These are phyloP conservation scores for Fragum fragum DNA, from an alignment of 2,888 invertebrate genomes.

Conservation along the genomic window DNA sequence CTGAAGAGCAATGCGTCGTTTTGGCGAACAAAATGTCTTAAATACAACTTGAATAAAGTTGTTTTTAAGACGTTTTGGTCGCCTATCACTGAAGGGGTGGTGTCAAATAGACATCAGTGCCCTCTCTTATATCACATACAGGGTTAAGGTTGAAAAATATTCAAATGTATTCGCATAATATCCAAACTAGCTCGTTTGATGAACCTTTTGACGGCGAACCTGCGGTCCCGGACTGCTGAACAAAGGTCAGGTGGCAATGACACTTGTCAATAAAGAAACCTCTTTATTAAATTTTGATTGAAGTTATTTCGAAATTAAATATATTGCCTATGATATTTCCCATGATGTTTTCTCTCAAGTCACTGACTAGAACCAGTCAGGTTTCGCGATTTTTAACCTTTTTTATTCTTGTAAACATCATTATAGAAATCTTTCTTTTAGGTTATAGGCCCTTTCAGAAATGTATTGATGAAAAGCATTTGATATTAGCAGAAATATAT, in stretches of 20 bases:
- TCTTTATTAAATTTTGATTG: conserved; percentile 8
- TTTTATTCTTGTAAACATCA: no score
- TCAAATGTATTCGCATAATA: conserved; percentile 27
- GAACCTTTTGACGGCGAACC: not conserved
- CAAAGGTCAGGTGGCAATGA: not conserved
- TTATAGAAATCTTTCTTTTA: no score
- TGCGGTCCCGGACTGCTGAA: not conserved
- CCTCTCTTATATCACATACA: not conserved
- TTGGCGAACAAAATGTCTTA: no score
- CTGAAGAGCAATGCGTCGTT: no score
- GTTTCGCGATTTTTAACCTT: no score
- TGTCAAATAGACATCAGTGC: not conserved
- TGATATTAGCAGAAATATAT: no score
- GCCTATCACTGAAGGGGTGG: no score
- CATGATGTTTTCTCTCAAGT: not conserved
- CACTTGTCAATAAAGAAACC: conserved; percentile 11
- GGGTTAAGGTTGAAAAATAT: conserved; percentile 2
- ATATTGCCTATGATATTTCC: not conserved
- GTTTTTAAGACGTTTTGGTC: no score
- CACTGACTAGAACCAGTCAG: no score
- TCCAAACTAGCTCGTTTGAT: conserved; percentile 13
- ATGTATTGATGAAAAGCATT: no score
- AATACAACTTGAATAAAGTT: no score
- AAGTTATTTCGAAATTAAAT: not conserved
- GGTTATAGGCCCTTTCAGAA: no score